Conservation (phyloP, 2,113 vertebrate species). For the Baryphthengus martii region DNA sequence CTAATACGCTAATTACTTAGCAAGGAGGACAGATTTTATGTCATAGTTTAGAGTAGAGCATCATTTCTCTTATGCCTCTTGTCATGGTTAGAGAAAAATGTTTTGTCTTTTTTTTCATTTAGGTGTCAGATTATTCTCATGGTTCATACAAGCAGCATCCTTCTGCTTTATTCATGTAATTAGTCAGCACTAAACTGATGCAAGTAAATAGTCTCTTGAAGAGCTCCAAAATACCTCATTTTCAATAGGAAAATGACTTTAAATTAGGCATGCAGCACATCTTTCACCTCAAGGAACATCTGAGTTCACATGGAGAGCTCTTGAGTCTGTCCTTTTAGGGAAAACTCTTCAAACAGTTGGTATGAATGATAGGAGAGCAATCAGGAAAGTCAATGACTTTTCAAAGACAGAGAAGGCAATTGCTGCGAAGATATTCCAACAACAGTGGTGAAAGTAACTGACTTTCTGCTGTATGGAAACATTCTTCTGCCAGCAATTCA, state of each 20-base stretch:
- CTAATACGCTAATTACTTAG: background rate
- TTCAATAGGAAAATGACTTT: background rate
- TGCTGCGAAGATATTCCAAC: background rate
- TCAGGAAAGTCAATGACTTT: background rate
- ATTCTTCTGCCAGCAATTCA: background rate
- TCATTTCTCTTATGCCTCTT: background rate
- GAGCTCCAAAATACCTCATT: background rate
- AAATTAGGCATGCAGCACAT: background rate
- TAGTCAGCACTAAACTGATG: background rate
- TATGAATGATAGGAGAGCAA: background rate
- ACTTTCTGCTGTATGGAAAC: background rate
- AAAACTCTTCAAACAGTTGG: background rate
- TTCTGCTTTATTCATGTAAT: background rate
- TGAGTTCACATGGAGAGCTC: background rate
- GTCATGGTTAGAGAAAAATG: background rate
- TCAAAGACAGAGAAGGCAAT: background rate
- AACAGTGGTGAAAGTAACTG: background rate
- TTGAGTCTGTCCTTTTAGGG: background rate
- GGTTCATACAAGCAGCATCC: background rate
- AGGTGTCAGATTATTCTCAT: background rate
- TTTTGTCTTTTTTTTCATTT: background rate
- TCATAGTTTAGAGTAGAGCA: background rate
- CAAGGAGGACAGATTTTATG: background rate
- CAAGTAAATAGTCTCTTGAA: background rate
- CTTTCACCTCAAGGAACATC: background rate